phyloP scores from a whole-genome alignment of 1,140 invertebrate genomes.

The Hyposmocoma kahamanoa region DNA sequence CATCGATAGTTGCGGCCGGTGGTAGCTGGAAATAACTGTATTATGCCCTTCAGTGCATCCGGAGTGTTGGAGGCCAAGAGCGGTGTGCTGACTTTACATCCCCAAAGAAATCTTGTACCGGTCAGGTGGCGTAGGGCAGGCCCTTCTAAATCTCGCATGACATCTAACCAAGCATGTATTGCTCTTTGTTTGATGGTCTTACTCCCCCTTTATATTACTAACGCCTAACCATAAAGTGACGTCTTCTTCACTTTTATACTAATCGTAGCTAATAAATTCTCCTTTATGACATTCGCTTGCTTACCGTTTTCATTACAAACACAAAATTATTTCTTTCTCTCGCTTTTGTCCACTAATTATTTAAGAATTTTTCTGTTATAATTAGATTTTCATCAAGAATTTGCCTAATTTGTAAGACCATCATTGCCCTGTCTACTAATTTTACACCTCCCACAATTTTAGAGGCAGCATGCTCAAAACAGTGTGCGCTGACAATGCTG shows the following conservation, averaged over 20 bases:
- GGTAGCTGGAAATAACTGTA: conserved; percentile 65
- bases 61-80: conserved; percentile 67
- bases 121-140: conserved; percentile 67
- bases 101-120: neutral
- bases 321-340: neutral
- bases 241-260: too few species aligned
- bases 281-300: too few species aligned
- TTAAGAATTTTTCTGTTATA: neutral
- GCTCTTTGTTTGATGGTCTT: conserved; percentile 27
- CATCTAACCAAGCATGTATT: conserved; percentile 66
- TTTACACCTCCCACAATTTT: conserved; percentile 7
- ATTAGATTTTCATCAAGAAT: too few species aligned
- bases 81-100: conserved; percentile 47
- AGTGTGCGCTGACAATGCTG: conserved; percentile 67
- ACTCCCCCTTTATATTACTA: too few species aligned
- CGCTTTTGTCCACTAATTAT: neutral
- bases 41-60: conserved; percentile 65
- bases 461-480: conserved; percentile 69
- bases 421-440: conserved; percentile 20
- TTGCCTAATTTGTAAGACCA: conserved; percentile 20
- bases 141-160: conserved; percentile 67
- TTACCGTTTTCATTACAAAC: too few species aligned
- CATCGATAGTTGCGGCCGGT: conserved; percentile 8
- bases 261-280: too few species aligned
- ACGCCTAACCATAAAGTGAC: too few species aligned